phyloP scores from a whole-genome alignment of 2,113 vertebrate genomes.

The Coregonus clupeaformis region DNA sequence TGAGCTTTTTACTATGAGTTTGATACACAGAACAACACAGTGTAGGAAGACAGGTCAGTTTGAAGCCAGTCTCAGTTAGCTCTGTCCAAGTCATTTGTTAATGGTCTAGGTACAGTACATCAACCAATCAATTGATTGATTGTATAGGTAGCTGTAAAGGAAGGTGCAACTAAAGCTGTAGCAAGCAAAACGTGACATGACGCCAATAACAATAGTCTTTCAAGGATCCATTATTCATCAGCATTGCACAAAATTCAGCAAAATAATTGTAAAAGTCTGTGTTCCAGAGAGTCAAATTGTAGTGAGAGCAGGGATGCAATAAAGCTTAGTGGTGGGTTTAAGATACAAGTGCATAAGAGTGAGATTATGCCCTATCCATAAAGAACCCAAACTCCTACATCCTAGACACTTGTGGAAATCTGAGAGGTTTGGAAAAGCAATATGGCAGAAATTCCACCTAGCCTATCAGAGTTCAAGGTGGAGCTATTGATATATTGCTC shows the following conservation, averaged over 20 bases:
- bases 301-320: constrained; percentile 42
- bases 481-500: neutral
- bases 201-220: constrained; percentile 40
- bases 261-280: constrained; percentile 5
- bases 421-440: too few relatives aligned
- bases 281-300: constrained; percentile 30
- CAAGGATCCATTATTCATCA: constrained; percentile 32
- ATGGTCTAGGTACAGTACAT: neutral
- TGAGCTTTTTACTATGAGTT: constrained; percentile 11
- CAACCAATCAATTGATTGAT: neutral
- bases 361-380: neutral
- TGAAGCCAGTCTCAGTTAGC: constrained; percentile 73
- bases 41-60: constrained; percentile 61
- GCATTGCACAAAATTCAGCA: neutral
- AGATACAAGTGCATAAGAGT: constrained; percentile 13
- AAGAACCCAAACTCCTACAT: too few relatives aligned
- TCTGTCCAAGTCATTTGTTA: constrained; percentile 70
- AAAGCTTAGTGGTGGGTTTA: constrained; percentile 27
- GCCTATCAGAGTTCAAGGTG: neutral
- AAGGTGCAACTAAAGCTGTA: constrained; percentile 33
- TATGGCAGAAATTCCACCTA: too few relatives aligned
- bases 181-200: constrained; percentile 42
- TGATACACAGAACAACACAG: constrained; percentile 53
- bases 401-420: too few relatives aligned
- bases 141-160: neutral